Evolutionary conservation across 2,888 invertebrate species (phyloP), one percentile per base, ranked within the genome.

Genomic region (Onchidella celtica): DNA sequence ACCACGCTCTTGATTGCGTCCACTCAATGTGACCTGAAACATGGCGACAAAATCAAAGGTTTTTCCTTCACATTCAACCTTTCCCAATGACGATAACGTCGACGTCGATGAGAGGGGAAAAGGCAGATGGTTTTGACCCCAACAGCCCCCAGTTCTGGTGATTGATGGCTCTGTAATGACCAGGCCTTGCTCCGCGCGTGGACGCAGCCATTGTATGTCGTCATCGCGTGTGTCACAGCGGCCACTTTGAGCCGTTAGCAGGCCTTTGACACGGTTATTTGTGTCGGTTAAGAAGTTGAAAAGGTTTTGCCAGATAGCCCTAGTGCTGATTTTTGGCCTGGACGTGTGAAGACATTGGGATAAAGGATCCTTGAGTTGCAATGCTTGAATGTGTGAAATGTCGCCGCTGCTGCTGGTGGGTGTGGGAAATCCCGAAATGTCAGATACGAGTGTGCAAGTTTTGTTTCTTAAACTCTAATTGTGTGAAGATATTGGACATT

Each of bases 81-180:
- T n/a, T n/a, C n/a, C n/a, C n/a, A n/a, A 36, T 3, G 27, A 59
- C 4, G 38, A 36, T 36, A 73, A 24, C 27, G 36, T 59, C 24
- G 36, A 73, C 73, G 21, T 4, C 11, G 59, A 59, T 6, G n/a
- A n/a, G 73, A 63, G 34, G 69, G 77, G 77, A 78, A 78, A 32
- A 36, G 69, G 34, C 77, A 78, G 77, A 78, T 78, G 77, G 69
- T 78, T 78, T 78, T 69, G 77, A 78, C 69, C 66, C 77, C 38
- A 69, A 29, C 29, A 27, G 57, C 57, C 47, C n/a, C n/a, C 21
- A n/a, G 59, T 38, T 36, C 38, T 55, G 11, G 59, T 78, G 77
- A 78, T 78, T 78, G 77, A 78, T 78, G 69, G 36, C 38, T 57
- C 38, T 32, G 57, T 78, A 80, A 72, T 65, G 79, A 80, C 73